Evolutionary conservation across 2,797 vertebrate genomes (phyloP), one percentile per base, ranked within the genome.

Genomic region (Oreochromis mossambicus): DNA sequence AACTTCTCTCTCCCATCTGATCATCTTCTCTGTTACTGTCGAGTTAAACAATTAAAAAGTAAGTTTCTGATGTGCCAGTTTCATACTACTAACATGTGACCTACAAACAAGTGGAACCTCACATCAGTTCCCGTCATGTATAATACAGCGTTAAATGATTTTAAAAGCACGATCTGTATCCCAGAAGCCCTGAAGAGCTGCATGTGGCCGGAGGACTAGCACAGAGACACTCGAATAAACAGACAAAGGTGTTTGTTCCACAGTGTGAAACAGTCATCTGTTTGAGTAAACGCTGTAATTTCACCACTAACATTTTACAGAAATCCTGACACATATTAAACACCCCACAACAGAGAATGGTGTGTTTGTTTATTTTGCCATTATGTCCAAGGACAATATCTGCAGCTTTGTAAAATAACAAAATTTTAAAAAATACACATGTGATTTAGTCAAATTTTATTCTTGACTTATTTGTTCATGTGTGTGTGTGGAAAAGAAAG

Each of bases 61-160:
- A 43, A 12, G 75, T 83, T 63, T 91, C 29, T 88, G 81, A 92
- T 43, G 89, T 79, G 87, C 78, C 87, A 78, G 75, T 81, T 87
- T 86, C 79, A 61, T 36, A 83, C 83, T 86, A 84, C 54, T 55
- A 88, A 89, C 48, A 84, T 86, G 88, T 61, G 89, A 92, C 86
- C 90, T 81, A 82, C 84, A 76, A 90, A 88, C 81, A 83, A 88
- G 85, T 77, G 87, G 84, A 93, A 87, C 88, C 82, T 86, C 81
- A 66, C 87, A 24, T 83, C 63, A 29, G 66, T 78, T 85, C 76
- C 66, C 26, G 58, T 91, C 86, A 90, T 93, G 89, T 75, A 91
- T 95, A 84, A 94, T 94, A 92, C 92, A 94, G 92, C 68, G 91
- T 24, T 3, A 56, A 89, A 82, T 81, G 77, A 87, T 89, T 86